These are phyloP conservation scores for Asobara japonica DNA, from an alignment of 1,140 invertebrate genomes.

Conservation along the genomic window DNA sequence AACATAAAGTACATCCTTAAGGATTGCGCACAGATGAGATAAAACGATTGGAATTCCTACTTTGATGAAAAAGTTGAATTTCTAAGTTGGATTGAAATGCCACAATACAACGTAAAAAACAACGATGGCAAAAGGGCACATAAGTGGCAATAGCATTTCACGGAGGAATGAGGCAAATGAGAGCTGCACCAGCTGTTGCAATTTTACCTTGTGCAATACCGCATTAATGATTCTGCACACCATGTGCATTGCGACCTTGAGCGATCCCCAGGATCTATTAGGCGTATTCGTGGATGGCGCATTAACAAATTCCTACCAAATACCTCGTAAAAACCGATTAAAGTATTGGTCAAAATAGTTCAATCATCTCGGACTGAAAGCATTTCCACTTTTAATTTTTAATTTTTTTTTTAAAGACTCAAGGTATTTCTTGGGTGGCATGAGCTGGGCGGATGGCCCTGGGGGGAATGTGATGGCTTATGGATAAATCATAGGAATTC, in stretches of 20 bases:
- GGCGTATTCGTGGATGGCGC: neutral
- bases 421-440: too few relatives aligned
- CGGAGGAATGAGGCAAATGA: conserved; percentile 27
- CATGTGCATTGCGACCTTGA: conserved; percentile 23
- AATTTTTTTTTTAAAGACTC: too few relatives aligned
- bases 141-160: neutral
- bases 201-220: conserved; percentile 44
- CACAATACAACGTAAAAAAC: neutral
- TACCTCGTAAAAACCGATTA: too few relatives aligned
- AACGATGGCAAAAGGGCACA: neutral
- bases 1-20: too few relatives aligned
- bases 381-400: too few relatives aligned
- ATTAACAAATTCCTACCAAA: neutral
- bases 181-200: conserved; percentile 41
- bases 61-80: neutral
- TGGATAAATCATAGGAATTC: too few relatives aligned
- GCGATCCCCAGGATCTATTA: conserved; percentile 14
- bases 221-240: conserved; percentile 29
- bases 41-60: neutral
- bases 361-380: too few relatives aligned
- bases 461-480: too few relatives aligned
- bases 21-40: neutral
- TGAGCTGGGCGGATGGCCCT: too few relatives aligned
- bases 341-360: too few relatives aligned
- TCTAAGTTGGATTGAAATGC: neutral